Base-by-base conservation (phyloP, 2,888 invertebrate genomes). In the Apamea epomidion region DNA sequence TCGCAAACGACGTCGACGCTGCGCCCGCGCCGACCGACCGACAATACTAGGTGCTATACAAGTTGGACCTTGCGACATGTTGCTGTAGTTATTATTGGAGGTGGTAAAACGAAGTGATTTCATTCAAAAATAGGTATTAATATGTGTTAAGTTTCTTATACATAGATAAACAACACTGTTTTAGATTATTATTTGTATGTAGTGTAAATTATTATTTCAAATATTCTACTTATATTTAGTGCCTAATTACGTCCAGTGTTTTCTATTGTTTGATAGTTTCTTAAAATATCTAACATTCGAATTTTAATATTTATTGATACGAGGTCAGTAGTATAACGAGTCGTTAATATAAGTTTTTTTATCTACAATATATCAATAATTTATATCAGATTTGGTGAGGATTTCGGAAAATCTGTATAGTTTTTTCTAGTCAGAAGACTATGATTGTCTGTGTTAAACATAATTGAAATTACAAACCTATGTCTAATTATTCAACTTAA, bases 1-100 rank as follows among this genome's bases (percentile, higher is more conserved):
- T 94, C 95, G 93, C 93, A 93, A 93, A 91, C 88, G 94, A 94
- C 93, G 94, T 93, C 92, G 94, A 91, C 91, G 92, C 92, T 81
- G 89, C 91, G 90, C 91, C 85, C 90, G 92, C 93, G 94, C 93
- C 94, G 95, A 94, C 96, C 92, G 96, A 96, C 95, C 96, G 97
- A 97, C 97, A 97, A 97, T 97, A 97, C 95, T 96, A 96, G 97
- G 97, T 97, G 97, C 97, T 97, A 96, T 93, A 94, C 94, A 95
- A 94, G 95, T 95, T 95, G 95, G 95, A 96, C 95, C 95, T 95
- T 95, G 95, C 95, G 94, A 95, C 94, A 94, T 92, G 94, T 95
- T 96, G 93, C 94, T 94, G 92, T 95, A 95, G 94, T 95, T 94
- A 93, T 94, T 95, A 94, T 92, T 94, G 92, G 93, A 95, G 92